Evolutionary conservation across 2,113 vertebrate species (phyloP), one percentile per base, ranked within the genome.

Genomic region (Corythornis cristatus): DNA sequence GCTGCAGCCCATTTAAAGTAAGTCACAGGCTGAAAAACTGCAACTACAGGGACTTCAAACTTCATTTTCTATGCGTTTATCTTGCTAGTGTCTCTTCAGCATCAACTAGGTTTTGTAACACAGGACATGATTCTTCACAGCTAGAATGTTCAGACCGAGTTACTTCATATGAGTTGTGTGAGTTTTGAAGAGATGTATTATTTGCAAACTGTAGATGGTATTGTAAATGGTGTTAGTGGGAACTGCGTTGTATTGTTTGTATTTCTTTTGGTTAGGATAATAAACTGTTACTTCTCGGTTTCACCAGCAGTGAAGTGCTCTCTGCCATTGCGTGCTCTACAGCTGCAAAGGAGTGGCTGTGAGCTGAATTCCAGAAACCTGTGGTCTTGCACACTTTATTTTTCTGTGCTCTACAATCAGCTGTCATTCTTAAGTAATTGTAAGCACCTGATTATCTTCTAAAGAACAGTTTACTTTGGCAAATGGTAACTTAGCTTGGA

Each of bases 121-220:
- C 11, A 3, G 0, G 4, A 0, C 23, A 1, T 4, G 8, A 14
- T 70, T 56, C 26, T 22, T 29, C 31, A 51, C 6, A 17, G n/a
- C 21, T 54, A 12, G 18, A 3, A 37, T n/a, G 60, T 15, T 71
- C 26, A 35, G 22, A 8, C 48, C 25, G 13, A 22, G 20, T 72
- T 40, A 26, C 8, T 54, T 42, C 15, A 18, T 12, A 5, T 37
- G 43, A 66, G 19, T 56, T 35, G 51, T 37, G 2, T 3, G 10
- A 1, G 5, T 35, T 81, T 37, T 50, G 54, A 50, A 8, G 7
- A 22, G 15, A 7, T 10, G 2, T 28, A 3, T 16, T 71, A 1
- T 25, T 79, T 82, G 8, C 54, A 56, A 56, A 20, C 20, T n/a
- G 11, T n/a, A 19, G 54, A n/a, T 56, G 29, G 29, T 56, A n/a